Base-by-base conservation (phyloP, 2,888 invertebrate species). In the Phorcus lineatus region DNA sequence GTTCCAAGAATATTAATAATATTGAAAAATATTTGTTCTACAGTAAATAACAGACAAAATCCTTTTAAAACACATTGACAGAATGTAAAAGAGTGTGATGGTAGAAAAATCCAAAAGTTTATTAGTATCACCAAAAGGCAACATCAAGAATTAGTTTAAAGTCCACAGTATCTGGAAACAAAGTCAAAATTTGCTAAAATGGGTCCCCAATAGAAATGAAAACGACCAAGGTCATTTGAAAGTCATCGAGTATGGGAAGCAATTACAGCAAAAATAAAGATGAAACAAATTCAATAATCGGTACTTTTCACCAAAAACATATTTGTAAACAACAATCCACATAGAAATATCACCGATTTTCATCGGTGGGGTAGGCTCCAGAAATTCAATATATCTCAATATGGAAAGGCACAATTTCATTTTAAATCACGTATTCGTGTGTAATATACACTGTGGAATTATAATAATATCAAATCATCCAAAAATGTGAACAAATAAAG, bases 121-220 rank as follows among this genome's bases (percentile, higher is more conserved):
- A 70, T 22, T 31, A n/a, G n/a, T 70, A n/a, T 70, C 13, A 40
- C 22, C 11, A 70, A 13, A 36, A 70, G 19, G 47, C 11, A 11
- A 47, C 19, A 70, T 22, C 11, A 36, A 31, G 70, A 40, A 70
- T 36, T 19, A 19, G 19, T 17, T 28, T 28, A 16, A 24, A 62
- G 28, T 62, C 24, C 22, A 28, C 13, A 16, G 40, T 40, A 75
- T 22, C 17, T 75, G 24, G 24, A 75, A 75, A 75, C 53, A 75
- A 52, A 75, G 75, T 75, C 75, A 75, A 86, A 90, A 88, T 83
- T 90, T 87, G 84, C 86, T 83, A 90, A 91, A 90, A 90, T 87
- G 91, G 90, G 91, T 88, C 88, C 89, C 85, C 80, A 78, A 80
- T 78, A 82, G 85, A 89, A 86, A 62, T 81, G 81, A 53, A 78